Base-by-base conservation (phyloP, 2,888 invertebrate species). In the Corythucha ciliata region DNA sequence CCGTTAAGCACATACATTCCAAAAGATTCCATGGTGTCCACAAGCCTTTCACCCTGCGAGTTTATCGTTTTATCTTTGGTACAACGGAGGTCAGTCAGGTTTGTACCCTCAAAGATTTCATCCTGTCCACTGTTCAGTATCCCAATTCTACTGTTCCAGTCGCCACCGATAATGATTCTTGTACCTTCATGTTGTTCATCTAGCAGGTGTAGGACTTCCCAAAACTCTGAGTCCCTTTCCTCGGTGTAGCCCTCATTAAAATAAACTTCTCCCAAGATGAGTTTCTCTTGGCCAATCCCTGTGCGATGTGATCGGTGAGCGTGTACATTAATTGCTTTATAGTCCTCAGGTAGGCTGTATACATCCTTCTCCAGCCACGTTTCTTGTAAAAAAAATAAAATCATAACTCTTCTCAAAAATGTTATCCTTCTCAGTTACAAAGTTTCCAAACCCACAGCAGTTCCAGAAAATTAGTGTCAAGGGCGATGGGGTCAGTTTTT, bases 91-190 rank as follows among this genome's bases (percentile, higher is more conserved):
- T 46, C 34, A 5, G 5, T 14, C 21, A 46, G 24, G 10, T 33
- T 14, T 6, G 33, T 46, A 7, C 34, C 34, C 4, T 34, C 46
- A n/a, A 34, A 46, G 14, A 46, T 18, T 12, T 34, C 33, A 6
- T 32, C 33, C n/a, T 33, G 14, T 32, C 32, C 27, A 21, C 10
- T 8, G 45, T 45, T 45, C 32, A 27, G 6, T 6, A 6, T 7
- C 5, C 45, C 45, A 32, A 45, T 45, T 18, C 45, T 27, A 6
- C 32, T 16, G 20, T 45, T 45, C 45, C 45, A 46, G 32, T 46
- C 46, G 10, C 46, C 46, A 3, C 46, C 46, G 21, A 46, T 34
- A 22, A 46, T 46, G 10, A 46, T 10, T 27, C 7, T n/a, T n/a
- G n/a, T n/a, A n/a, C 37, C 18, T 37, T 8, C 16, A 22, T 14